Conservation (phyloP, 2,797 vertebrate species). For the Leptodactylus fallax region DNA sequence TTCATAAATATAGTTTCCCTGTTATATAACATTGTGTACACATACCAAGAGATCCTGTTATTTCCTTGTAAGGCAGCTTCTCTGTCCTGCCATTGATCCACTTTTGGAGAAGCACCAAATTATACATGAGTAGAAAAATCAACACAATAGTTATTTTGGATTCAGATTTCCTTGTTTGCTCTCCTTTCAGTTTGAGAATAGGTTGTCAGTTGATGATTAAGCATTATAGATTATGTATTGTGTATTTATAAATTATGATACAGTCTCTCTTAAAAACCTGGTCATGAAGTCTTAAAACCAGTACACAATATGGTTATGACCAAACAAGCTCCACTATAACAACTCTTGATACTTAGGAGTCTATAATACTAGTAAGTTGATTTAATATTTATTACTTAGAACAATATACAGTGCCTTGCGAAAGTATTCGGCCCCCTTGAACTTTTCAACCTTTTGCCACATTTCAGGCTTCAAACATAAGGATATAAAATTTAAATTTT, state of each 20-base stretch:
- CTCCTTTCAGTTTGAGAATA: conserved; percentile 6
- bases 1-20: not conserved
- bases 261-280: not conserved
- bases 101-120: conserved; percentile 24
- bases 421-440: no score
- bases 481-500: no score
- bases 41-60: conserved; percentile 14
- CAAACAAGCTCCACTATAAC: no score
- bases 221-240: not conserved
- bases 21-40: conserved; percentile 33
- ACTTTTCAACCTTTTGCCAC: no score
- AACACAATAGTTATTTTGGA: conserved; percentile 29
- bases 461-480: no score
- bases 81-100: not conserved
- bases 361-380: no score
- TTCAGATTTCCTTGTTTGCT: not conserved
- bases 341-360: not conserved
- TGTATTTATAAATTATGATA: not conserved
- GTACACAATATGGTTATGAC: no score
- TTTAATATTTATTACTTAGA: no score
- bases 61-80: conserved; percentile 47
- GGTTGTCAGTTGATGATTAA: not conserved
- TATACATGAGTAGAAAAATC: conserved; percentile 6
- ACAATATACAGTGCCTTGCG: no score
- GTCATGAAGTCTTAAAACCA: no score